Percentiles rank a stretch among this genome's conserved stretches.
Conservation (phyloP, 2,113 vertebrate genomes). For the Elachura formosa region DNA sequence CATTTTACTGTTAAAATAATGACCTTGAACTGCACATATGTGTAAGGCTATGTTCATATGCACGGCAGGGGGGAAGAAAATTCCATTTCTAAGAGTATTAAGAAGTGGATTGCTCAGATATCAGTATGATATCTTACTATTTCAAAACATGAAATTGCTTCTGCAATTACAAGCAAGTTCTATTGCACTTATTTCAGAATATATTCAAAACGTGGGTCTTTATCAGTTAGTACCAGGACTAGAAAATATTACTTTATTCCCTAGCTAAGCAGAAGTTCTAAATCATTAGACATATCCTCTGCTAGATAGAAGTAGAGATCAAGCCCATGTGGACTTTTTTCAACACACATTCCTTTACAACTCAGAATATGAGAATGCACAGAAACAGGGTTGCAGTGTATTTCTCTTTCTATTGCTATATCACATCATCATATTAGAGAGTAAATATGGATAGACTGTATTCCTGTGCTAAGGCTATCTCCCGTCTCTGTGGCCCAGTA, state of each 20-base stretch:
- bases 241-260: background rate
- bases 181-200: background rate
- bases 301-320: background rate
- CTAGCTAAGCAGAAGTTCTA: background rate
- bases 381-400: background rate
- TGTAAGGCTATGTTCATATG: background rate
- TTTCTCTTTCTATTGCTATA: background rate
- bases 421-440: background rate
- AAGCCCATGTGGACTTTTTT: background rate
- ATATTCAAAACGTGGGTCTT: background rate
- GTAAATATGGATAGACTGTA: rapidly evolving
- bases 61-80: background rate
- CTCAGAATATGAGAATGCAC: too few relatives aligned
- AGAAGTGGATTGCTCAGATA: background rate
- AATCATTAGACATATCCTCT: background rate
- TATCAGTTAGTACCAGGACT: background rate
- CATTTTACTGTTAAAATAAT: background rate
- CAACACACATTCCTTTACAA: background rate
- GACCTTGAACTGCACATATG: background rate
- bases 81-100: background rate
- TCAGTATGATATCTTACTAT: background rate
- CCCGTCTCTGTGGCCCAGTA: background rate
- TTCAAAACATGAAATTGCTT: background rate
- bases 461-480: background rate
- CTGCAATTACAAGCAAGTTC: background rate